Base-by-base conservation (phyloP, 2,888 invertebrate genomes). In the Apotomis turbidana region DNA sequence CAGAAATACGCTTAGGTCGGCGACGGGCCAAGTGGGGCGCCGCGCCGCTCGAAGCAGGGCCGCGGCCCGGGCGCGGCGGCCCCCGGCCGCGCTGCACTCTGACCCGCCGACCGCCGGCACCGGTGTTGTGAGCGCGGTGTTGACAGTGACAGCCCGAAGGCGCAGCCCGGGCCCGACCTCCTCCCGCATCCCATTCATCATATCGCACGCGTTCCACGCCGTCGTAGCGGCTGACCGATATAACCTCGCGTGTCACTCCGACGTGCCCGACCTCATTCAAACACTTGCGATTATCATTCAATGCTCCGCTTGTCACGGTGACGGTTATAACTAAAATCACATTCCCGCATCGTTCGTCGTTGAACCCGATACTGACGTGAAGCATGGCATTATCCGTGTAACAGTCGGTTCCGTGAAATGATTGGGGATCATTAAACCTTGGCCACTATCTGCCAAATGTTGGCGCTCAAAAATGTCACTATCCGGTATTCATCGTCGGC, bases 1-100 rank as follows among this genome's bases (percentile, higher is more conserved):
- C 87, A 81, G 83, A 85, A 83, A 83, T 85, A 85, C 81, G 79
- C 82, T 79, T 83, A 83, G 86, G 87, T 87, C 84, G 84, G 86
- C 85, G 81, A 76, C 77, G 74, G 82, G 86, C 85, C 85, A 84
- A 82, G 81, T 82, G 78, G 80, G 83, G 82, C 81, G 79, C 81
- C 80, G 79, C 79, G 78, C 79, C 78, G 78, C 79, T 61, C 74
- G 70, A 70, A 67, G 78, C 61, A 71, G 74, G 70, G 68, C 41
- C 41, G 41, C 41, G 73, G 73, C 73, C 75, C 75, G 74, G 70
- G 66, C 64, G 64, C 72, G 71, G 13, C 74, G 49, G 49, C 49
- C 0, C 71, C 74, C 76, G 72, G 74, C 76, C 72, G 74, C 74
- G 76, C 76, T 76, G 75, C 74, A 72, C 79, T 76, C 76, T 76